A percentile compares a stretch with the other conserved stretches of the same genome.
phyloP scores from a whole-genome alignment of 92 coral and sea anemone species.

The Siderastrea siderea region DNA sequence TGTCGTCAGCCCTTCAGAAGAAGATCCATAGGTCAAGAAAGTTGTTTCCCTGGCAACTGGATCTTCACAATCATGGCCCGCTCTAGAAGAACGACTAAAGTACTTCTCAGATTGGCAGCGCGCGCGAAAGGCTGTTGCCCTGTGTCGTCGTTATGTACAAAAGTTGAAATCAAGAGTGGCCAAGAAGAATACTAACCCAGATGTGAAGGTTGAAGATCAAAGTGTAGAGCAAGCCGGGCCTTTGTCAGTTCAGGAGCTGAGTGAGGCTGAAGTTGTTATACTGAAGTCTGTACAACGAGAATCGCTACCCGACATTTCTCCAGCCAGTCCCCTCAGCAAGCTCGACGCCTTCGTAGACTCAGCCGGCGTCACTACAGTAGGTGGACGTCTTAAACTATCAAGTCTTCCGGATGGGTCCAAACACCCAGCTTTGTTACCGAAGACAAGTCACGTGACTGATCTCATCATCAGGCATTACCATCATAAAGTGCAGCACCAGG shows the following conservation, averaged over 20 bases:
- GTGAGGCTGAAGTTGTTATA: too few species aligned
- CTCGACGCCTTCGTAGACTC: slow-evolving; percentile 28
- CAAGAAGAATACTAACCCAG: neutral
- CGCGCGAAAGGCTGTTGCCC: slow-evolving; percentile 18
- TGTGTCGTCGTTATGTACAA: slow-evolving; percentile 25
- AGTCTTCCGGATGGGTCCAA: neutral
- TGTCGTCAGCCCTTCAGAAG: neutral
- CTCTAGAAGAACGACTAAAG: slow-evolving; percentile 14
- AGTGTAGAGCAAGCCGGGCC: neutral
- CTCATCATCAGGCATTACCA: slow-evolving; percentile 24
- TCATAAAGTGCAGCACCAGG: too few species aligned
- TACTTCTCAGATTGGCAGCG: slow-evolving; percentile 50
- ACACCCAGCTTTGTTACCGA: slow-evolving; percentile 36
- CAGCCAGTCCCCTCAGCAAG: slow-evolving; percentile 17
- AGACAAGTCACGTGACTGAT: slow-evolving; percentile 33
- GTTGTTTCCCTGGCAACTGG: slow-evolving; percentile 27
- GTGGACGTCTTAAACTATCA: slow-evolving; percentile 8
- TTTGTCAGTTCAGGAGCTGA: slow-evolving; percentile 21
- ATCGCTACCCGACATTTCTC: neutral
- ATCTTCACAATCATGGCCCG: slow-evolving; percentile 14
- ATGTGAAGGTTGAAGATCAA: slow-evolving; percentile 12
- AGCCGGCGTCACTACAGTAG: neutral
- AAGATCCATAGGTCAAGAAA: slow-evolving; percentile 31
- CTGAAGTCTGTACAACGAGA: neutral
- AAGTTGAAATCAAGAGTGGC: neutral